Evolutionary conservation across 2,888 invertebrate species (phyloP).

Genomic region (Idaea dimidiata): DNA sequence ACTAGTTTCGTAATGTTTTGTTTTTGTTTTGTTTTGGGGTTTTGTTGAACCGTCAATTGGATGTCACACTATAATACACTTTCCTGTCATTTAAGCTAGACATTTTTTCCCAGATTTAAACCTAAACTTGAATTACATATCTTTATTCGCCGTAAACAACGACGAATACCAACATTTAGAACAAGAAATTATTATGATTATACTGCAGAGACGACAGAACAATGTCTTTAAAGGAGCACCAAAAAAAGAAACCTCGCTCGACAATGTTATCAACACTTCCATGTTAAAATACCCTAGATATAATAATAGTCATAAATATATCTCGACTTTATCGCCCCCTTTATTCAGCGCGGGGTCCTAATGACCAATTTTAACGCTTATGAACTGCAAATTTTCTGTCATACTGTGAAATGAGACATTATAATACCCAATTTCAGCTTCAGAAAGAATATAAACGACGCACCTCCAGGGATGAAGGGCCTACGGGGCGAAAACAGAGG

Average conservation of each 20-base stretch:
- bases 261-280: constrained; percentile 4
- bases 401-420: constrained; percentile 70
- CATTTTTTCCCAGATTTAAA: background rate
- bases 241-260: background rate
- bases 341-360: constrained; percentile 61
- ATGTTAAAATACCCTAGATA: constrained; percentile 2
- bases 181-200: constrained; percentile 12
- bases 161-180: constrained; percentile 8
- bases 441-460: constrained; percentile 70
- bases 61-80: background rate
- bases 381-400: constrained; percentile 78
- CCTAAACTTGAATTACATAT: background rate
- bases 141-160: constrained; percentile 7
- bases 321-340: constrained; percentile 62
- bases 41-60: background rate
- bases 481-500: background rate
- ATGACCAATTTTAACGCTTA: constrained; percentile 76
- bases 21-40: background rate
- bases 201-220: background rate
- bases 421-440: constrained; percentile 73
- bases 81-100: background rate
- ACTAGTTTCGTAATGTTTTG: too few species aligned
- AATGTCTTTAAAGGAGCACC: background rate
- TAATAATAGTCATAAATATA: constrained; percentile 57
- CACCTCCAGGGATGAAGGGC: constrained; percentile 43